Evolutionary conservation across 1,140 invertebrate genomes (phyloP), one percentile per base, ranked within the genome.

Genomic region (Nasonia vitripennis): DNA sequence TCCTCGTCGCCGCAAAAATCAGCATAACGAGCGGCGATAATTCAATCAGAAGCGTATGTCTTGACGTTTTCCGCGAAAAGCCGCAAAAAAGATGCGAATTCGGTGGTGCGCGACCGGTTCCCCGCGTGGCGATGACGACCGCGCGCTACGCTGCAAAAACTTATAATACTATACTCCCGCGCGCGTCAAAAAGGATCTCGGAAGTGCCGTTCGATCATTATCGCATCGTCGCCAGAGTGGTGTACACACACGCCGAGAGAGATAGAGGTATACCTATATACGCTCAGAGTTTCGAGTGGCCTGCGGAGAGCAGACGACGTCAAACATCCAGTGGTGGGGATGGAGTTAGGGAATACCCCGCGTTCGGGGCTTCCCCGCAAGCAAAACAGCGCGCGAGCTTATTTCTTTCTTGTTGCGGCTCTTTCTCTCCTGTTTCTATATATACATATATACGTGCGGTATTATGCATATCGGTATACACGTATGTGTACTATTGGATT

Each of bases 321-420:
- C 7, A 27, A n/a, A 0, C 67, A 12, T 31, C 1, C 12, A 20
- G 17, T 62, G 55, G 55, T 62, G 55, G 14, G 55, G 14, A n/a
- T n/a, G 9, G 55, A 62, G 55, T n/a, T 62, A 62, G 68, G 68
- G 68, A 71, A 71, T 71, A 71, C 68, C 68, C 55, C 10, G 23
- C 7, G 9, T 4, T 62, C 23, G 68, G 68, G 68, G 68, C 68
- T 71, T 71, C 68, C 68, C 68, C 68, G 55, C 14, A n/a, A n/a
- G 55, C 17, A n/a, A 62, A n/a, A n/a, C 48, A 51, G 12, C 14
- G 55, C 17, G 4, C n/a, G 55, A 5, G 5, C 51, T 45, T 51
- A 14, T 51, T 17, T 51, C 14, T 51, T 17, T 51, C 12, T 2
- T 17, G 48, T 17, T 51, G 48, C 20, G 17, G 20, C 14, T 62